These are phyloP conservation scores for Seira ritae DNA, from an alignment of 2,888 invertebrate genomes.

Conservation along the genomic window DNA sequence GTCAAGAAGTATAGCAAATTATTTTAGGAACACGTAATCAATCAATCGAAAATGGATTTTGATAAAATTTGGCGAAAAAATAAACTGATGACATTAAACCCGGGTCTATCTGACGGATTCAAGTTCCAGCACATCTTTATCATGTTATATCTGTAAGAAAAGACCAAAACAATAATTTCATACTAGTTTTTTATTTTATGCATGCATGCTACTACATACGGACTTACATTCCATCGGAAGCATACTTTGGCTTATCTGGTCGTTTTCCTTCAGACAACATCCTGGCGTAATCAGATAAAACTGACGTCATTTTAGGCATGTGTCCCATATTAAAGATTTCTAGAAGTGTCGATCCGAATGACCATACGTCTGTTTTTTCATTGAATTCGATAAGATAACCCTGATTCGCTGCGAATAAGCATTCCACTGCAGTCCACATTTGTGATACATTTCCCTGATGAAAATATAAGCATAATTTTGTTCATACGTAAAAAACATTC, in stretches of 20 bases:
- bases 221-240: conserved; percentile 43
- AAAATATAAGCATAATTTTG: neutral
- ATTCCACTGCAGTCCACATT: conserved; percentile 48
- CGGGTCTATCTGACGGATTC: conserved; percentile 36
- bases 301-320: conserved; percentile 26
- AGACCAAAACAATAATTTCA: neutral
- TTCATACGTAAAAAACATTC: too few species aligned
- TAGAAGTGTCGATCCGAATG: conserved; percentile 19
- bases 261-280: conserved; percentile 29
- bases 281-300: conserved; percentile 35
- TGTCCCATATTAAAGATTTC: conserved; percentile 52
- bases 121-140: conserved; percentile 46
- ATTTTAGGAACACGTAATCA: neutral
- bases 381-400: conserved; percentile 35
- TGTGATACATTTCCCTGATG: conserved; percentile 40
- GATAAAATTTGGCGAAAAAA: conserved; percentile 44
- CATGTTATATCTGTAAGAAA: conserved; percentile 33
- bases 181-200: neutral
- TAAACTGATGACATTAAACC: conserved; percentile 28
- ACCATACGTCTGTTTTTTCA: conserved; percentile 42
- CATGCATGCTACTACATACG: neutral
- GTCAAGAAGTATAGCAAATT: too few species aligned
- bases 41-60: conserved; percentile 9
- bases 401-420: conserved; percentile 30
- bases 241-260: conserved; percentile 31